Percentiles rank a stretch among this genome's conserved stretches.
Conservation (phyloP, 2,797 vertebrate genomes). For the Sitta carolinensis region DNA sequence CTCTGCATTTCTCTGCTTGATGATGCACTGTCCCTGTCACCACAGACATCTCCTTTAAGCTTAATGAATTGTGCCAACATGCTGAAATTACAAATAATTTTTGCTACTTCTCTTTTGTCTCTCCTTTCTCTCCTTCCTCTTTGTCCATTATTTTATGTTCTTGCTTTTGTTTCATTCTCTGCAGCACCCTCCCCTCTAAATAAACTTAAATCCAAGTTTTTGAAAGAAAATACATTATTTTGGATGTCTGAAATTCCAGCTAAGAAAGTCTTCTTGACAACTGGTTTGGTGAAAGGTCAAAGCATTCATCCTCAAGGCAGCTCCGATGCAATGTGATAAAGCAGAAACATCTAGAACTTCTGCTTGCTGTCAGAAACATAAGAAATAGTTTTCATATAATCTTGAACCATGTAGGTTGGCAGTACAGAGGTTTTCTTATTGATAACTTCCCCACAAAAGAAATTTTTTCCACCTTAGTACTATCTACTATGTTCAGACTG, state of each 20-base stretch:
- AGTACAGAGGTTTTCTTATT: background rate
- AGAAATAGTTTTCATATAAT: background rate
- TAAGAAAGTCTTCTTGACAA: background rate
- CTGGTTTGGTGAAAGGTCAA: background rate
- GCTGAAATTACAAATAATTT: background rate
- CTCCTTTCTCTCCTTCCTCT: background rate
- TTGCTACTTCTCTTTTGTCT: background rate
- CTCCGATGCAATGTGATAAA: background rate
- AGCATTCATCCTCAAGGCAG: background rate
- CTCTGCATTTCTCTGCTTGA: slow-evolving; percentile 52
- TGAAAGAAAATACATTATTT: background rate
- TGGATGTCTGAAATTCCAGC: background rate
- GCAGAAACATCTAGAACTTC: background rate
- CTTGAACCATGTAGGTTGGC: background rate
- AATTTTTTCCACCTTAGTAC: background rate
- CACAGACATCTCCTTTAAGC: slow-evolving; percentile 5
- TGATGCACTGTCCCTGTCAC: slow-evolving; percentile 7
- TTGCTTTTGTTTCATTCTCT: background rate
- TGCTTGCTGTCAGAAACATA: background rate
- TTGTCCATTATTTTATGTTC: background rate
- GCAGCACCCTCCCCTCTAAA: background rate
- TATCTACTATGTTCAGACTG: background rate
- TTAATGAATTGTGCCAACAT: background rate
- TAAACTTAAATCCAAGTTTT: background rate
- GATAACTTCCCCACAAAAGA: background rate